A percentile compares a stretch with the other conserved stretches of the same genome.
These are phyloP conservation scores for Felis chaus DNA, from an alignment of 2,113 vertebrate species.

Conservation along the genomic window DNA sequence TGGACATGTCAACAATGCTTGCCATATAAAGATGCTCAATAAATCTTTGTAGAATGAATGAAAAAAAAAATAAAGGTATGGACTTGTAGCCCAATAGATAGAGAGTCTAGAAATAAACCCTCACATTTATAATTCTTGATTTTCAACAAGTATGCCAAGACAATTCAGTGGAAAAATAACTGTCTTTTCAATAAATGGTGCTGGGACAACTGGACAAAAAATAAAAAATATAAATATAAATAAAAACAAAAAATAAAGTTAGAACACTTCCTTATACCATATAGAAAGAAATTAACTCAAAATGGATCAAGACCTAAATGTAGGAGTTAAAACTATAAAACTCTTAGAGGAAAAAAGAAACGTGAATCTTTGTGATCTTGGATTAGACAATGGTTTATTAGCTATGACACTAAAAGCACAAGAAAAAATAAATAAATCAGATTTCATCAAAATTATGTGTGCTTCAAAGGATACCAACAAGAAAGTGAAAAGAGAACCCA, in stretches of 20 bases:
- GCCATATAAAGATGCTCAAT: background rate
- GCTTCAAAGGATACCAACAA: conserved; percentile 31
- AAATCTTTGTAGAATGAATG: background rate
- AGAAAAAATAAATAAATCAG: background rate
- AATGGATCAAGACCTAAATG: background rate
- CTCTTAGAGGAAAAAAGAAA: background rate
- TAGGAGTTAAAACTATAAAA: background rate
- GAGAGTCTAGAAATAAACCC: background rate
- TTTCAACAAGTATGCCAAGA: conserved; percentile 8
- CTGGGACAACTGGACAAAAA: background rate
- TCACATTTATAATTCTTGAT: background rate
- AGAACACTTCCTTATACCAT: background rate
- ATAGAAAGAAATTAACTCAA: background rate
- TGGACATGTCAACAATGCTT: background rate
- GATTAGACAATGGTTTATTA: background rate
- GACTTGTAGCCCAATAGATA: background rate
- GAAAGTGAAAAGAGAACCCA: background rate
- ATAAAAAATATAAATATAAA: too few species aligned
- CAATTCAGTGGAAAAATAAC: background rate
- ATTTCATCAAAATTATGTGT: background rate
- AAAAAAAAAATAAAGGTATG: background rate
- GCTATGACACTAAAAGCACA: background rate
- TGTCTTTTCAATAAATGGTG: conserved; percentile 4
- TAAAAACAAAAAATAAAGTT: background rate
- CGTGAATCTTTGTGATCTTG: background rate